Base-by-base conservation (phyloP, 2,797 vertebrate genomes). In the Onychomys torridus region DNA sequence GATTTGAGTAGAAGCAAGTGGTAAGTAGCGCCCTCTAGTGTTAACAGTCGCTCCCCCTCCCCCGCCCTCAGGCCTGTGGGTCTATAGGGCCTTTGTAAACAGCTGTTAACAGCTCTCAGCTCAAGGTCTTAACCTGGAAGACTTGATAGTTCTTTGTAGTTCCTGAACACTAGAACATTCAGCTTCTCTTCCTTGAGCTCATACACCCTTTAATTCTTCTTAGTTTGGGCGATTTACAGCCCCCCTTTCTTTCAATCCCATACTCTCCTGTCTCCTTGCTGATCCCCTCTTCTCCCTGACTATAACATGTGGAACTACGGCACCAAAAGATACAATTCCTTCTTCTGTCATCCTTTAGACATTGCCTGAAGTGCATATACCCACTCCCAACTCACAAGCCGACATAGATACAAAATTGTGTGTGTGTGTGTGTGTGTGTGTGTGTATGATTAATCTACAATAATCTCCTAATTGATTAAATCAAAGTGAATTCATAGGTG, bases 11-110 rank as follows among this genome's bases (percentile, higher is more conserved):
- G 46, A 52, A 5, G 17, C 8, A 78, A 32, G 46, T 49, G 14
- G 14, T 52, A 78, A 52, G 27, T 37, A 10, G 4, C 2, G 0
- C 2, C 0, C 34, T 37, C 34, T 23, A 57, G 2, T n/a, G 34
- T 23, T 57, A 25, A 25, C 0, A 57, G 2, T 2, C 0, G 5
- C 55, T 19, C 12, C 49, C 49, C 49, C 12, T 2, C 12, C 49
- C 12, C 49, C 49, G 3, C 49, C 49, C 13, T 11, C 2, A 13
- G 6, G 21, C 12, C 34, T 81, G n/a, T 37, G n/a, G 34, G 34
- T n/a, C n/a, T 55, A 23, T 6, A 55, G 49, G 2, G 8, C 5
- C 32, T 34, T 55, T n/a, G 77, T n/a, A 81, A 59, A 59, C 6
- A 59, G n/a, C 23, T 40, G 16, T 59, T 59, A 40, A 40, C n/a